Evolutionary conservation across 2,113 vertebrate genomes (phyloP), one percentile per base, ranked within the genome.

Genomic region (Hepsetus odoe): DNA sequence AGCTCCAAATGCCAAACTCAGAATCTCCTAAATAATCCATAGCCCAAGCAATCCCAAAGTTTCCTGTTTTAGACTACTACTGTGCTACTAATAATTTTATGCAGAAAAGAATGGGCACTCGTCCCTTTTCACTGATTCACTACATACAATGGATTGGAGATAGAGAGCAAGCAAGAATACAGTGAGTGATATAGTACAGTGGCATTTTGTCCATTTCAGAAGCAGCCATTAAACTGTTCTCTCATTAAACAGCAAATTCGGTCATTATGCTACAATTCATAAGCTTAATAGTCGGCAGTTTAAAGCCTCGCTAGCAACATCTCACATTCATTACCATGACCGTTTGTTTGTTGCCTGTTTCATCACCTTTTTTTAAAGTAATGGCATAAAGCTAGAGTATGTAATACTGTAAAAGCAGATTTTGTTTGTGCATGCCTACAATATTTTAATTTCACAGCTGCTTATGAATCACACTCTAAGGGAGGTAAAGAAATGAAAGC

Each of bases 211-310:
- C 76, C 58, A 53, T 79, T 80, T 76, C 64, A 46, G 51, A 64
- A 49, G 51, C 35, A 76, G 22, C 67, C 59, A 83, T 79, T 83
- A 80, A 66, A 62, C 20, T 12, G 16, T 33, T 69, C 72, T 76
- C 51, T 49, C 72, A 67, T 76, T 83, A 80, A 61, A 67, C 28
- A 49, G 69, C 44, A 64, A 79, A 80, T 80, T 76, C 76, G 64
- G 49, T 53, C 77, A 80, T 80, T 80, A 76, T 66, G 82, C 72
- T 56, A 68, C 67, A 76, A 83, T 79, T 80, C 81, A 83, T 75
- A 74, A 66, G 49, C 49, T 46, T 74, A 76, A 80, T 53, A 76
- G 71, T 74, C 20, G 28, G n/a, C 40, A 26, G 38, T 82, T 66
- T 71, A 72, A 83, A 75, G 58, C 35, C 59, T 51, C n/a, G 32